phyloP scores from a whole-genome alignment of 2,797 vertebrate species.

The Apogon talboti region DNA sequence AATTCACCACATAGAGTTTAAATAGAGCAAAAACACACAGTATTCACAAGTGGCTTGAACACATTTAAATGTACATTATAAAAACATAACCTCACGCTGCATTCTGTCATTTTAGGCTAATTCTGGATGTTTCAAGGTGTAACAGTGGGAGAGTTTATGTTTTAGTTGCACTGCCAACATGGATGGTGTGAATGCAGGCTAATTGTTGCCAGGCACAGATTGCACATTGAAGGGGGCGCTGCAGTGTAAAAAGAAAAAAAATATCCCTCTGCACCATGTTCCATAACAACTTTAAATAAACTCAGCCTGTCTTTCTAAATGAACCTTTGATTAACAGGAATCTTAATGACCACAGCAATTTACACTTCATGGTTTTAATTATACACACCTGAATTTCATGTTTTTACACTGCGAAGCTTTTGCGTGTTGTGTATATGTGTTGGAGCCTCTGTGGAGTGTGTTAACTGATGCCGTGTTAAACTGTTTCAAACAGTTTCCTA shows the following conservation, averaged over 20 bases:
- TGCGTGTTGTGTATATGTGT: conserved; percentile 19
- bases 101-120: too few species aligned
- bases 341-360: conserved; percentile 41
- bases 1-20: too few species aligned
- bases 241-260: not conserved
- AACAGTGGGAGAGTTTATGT: too few species aligned
- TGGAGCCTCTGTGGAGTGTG: conserved; percentile 3
- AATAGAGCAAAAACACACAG: too few species aligned
- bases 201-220: not conserved
- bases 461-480: conserved; percentile 34
- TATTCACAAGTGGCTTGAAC: too few species aligned
- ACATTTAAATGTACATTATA: too few species aligned
- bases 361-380: conserved; percentile 41
- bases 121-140: too few species aligned
- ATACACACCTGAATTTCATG: conserved; percentile 32
- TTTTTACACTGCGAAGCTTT: conserved; percentile 39
- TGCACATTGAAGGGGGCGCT: too few species aligned
- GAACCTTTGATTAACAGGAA: conserved; percentile 54
- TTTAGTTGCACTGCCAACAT: not conserved
- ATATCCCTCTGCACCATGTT: conserved; percentile 9
- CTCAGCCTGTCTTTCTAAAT: conserved; percentile 19
- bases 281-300: conserved; percentile 40
- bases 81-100: too few species aligned
- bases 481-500: conserved; percentile 52
- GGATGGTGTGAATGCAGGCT: conserved; percentile 1